A percentile compares a stretch with the other conserved stretches of the same genome.
These are phyloP conservation scores for Caerostris extrusa DNA, from an alignment of 1,140 invertebrate species.

Conservation along the genomic window DNA sequence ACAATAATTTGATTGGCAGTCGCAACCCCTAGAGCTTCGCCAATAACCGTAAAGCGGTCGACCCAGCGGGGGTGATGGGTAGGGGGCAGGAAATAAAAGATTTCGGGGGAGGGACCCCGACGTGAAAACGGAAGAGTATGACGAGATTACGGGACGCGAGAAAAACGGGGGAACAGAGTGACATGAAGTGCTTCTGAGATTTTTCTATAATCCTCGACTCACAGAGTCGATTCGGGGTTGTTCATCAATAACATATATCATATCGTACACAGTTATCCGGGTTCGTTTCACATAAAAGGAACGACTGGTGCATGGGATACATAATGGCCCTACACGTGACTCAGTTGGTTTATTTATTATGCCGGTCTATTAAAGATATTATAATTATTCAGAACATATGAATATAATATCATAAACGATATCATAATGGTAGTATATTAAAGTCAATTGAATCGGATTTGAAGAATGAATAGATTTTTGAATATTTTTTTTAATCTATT, in stretches of 20 bases:
- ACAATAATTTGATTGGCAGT: constrained; percentile 78
- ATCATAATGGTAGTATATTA: no score
- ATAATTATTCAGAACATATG: no score
- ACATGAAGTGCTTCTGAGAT: constrained; percentile 71
- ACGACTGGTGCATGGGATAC: neutral
- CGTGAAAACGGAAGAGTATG: constrained; percentile 59
- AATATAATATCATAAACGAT: no score
- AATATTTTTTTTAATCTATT: no score
- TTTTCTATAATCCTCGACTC: constrained; percentile 66
- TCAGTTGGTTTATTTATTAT: neutral
- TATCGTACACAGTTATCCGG: constrained; percentile 42
- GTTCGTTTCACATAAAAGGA: constrained; percentile 1
- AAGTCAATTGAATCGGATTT: no score
- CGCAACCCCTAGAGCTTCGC: constrained; percentile 52
- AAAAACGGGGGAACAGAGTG: constrained; percentile 38
- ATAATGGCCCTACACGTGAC: neutral
- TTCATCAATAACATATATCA: constrained; percentile 73
- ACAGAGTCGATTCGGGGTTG: neutral
- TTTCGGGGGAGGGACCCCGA: constrained; percentile 21
- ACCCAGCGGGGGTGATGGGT: constrained; percentile 46
- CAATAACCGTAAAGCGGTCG: constrained; percentile 77
- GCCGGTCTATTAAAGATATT: no score
- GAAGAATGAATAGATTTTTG: no score
- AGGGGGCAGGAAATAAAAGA: constrained; percentile 55
- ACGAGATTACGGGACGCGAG: constrained; percentile 69